These are phyloP conservation scores for Aromia moschata DNA, from an alignment of 2,888 invertebrate species.

Conservation along the genomic window DNA sequence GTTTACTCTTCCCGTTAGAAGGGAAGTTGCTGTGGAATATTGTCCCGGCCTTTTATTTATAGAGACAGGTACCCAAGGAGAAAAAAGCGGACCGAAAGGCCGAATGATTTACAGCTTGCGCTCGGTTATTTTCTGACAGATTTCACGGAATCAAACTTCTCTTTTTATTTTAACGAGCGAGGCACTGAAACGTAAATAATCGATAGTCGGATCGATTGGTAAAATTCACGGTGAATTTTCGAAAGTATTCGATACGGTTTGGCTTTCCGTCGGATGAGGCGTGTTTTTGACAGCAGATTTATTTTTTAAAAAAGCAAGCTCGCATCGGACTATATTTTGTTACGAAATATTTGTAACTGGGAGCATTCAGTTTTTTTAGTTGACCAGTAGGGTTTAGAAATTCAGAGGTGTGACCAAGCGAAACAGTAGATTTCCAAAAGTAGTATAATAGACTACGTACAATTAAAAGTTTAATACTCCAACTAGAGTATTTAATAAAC, in stretches of 20 bases:
- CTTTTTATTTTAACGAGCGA: conserved; percentile 3
- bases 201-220: not conserved
- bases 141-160: conserved; percentile 2
- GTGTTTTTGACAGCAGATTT: no score
- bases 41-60: conserved; percentile 18
- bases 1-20: conserved; percentile 23
- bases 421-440: no score
- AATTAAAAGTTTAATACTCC: no score
- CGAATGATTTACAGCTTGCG: conserved; percentile 13
- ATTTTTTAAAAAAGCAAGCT: no score
- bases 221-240: not conserved
- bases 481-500: no score
- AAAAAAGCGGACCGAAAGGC: conserved; percentile 12
- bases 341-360: no score
- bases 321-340: no score
- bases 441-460: no score
- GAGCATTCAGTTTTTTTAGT: no score
- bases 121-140: not conserved
- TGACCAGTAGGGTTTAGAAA: no score
- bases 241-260: conserved; percentile 2
- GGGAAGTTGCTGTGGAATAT: conserved; percentile 1
- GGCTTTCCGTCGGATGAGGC: not conserved
- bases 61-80: conserved; percentile 19
- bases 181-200: conserved; percentile 1
- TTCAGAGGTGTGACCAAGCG: no score